phyloP scores from a whole-genome alignment of 2,113 vertebrate species.

The Proteles cristata region DNA sequence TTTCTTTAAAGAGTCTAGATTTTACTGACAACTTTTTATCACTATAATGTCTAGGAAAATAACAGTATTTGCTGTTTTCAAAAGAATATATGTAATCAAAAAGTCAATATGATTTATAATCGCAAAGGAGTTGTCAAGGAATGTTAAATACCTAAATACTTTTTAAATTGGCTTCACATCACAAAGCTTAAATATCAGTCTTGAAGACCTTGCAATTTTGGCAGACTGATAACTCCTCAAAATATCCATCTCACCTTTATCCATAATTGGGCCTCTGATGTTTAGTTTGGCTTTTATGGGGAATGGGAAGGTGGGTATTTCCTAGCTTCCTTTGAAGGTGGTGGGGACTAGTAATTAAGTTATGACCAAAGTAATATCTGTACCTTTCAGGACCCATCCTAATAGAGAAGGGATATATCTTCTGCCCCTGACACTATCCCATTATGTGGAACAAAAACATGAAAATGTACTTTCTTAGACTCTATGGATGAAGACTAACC shows the following conservation, averaged over 20 bases:
- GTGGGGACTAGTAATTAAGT: background rate
- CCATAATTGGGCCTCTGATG: background rate
- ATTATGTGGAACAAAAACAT: background rate
- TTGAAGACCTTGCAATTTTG: background rate
- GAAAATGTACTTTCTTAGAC: background rate
- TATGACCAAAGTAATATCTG: background rate
- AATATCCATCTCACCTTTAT: background rate
- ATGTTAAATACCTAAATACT: slow-evolving; percentile 56
- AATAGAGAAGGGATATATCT: background rate
- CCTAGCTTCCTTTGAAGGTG: background rate
- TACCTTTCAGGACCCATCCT: background rate
- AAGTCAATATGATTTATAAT: slow-evolving; percentile 61
- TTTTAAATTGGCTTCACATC: slow-evolving; percentile 43
- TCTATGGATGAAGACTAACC: background rate
- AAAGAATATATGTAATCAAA: slow-evolving; percentile 65
- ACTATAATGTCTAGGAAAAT: slow-evolving; percentile 53
- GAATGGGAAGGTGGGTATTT: background rate
- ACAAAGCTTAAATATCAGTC: slow-evolving; percentile 22
- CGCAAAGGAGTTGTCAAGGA: slow-evolving; percentile 36
- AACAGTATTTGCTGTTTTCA: slow-evolving; percentile 58
- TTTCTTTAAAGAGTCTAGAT: slow-evolving; percentile 65
- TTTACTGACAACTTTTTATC: slow-evolving; percentile 74
- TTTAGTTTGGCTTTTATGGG: background rate
- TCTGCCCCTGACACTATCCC: accelerated
- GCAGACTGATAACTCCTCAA: background rate